phyloP scores from a whole-genome alignment of 2,888 invertebrate genomes.

The Drosophila kambysellisi region DNA sequence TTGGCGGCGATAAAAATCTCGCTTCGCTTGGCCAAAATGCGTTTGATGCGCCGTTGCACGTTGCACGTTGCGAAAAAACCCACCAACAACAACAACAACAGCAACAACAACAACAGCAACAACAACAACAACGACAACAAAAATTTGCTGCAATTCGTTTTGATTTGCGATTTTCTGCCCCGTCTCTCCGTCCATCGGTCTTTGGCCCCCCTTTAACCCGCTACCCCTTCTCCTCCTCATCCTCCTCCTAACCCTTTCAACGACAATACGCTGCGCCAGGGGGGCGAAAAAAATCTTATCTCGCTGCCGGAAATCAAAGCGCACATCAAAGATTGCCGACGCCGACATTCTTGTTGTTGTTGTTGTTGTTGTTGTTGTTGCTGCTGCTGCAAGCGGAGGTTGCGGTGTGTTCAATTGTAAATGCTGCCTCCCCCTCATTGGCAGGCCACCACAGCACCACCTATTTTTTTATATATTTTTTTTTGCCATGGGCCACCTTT shows the following conservation, averaged over 20 bases:
- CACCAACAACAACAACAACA: not conserved
- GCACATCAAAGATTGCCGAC: constrained; percentile 79
- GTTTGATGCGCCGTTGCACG: constrained; percentile 49
- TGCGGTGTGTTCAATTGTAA: constrained; percentile 65
- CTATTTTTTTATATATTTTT: not conserved
- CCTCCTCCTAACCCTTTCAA: not conserved
- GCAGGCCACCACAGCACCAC: constrained; percentile 24
- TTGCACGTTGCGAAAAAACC: constrained; percentile 9
- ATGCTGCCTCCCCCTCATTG: constrained; percentile 30
- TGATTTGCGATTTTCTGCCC: constrained; percentile 62
- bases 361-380: constrained; percentile 29
- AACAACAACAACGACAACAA: not conserved
- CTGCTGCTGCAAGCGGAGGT: constrained; percentile 51
- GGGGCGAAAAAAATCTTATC: constrained; percentile 72
- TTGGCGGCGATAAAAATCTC: constrained; percentile 59
- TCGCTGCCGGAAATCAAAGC: constrained; percentile 82
- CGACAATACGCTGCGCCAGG: constrained; percentile 8
- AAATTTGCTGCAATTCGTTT: constrained; percentile 72
- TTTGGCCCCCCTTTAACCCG: not conserved
- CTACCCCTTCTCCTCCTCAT: not conserved
- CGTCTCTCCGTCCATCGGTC: not conserved
- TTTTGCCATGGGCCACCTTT: constrained; percentile 44
- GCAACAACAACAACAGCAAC: not conserved
- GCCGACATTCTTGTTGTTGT: constrained; percentile 42
- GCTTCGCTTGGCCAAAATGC: constrained; percentile 55